Evolutionary conservation across 2,888 invertebrate species (phyloP), one percentile per base, ranked within the genome.

Genomic region (Pelosia muscerda): DNA sequence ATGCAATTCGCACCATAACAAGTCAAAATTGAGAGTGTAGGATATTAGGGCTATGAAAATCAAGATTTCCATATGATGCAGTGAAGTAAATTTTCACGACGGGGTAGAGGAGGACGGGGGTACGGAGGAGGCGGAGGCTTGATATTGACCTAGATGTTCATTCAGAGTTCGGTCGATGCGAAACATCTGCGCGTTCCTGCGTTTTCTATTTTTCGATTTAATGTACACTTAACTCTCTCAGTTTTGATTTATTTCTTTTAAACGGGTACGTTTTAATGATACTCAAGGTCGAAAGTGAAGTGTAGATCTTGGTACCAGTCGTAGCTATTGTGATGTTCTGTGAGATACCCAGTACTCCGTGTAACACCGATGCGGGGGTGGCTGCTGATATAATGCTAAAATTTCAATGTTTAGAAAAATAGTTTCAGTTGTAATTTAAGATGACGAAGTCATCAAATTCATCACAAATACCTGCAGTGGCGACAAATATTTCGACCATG

Each of bases 141-240:
- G 95, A 94, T 95, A 94, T 95, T 95, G 95, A 95, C 95, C 95
- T 94, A 95, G 90, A 92, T 95, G 93, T 93, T 94, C 95, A 94
- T 94, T 94, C 93, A 94, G 92, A 91, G 93, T 92, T 94, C 94
- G 95, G 95, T 94, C 95, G 95, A 95, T 95, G 95, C 92, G 93
- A 93, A 92, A 92, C 94, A 93, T 94, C 94, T 94, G 94, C 94
- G 95, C 95, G 93, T 86, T 92, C 89, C 93, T 92, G 92, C 93
- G 93, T 92, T 92, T 90, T 88, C 83, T 90, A 88, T 90, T 91
- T 92, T 90, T 86, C 88, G 88, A 90, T 90, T 89, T 90, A 87
- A 88, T 88, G 87, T 88, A 84, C 85, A 83, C 85, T 88, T 82
- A 88, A 86, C 84, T 84, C 79, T 81, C 78, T 84, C 77, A 82